Conservation (phyloP, 2,113 vertebrate genomes). For the Macquaria ambigua region DNA sequence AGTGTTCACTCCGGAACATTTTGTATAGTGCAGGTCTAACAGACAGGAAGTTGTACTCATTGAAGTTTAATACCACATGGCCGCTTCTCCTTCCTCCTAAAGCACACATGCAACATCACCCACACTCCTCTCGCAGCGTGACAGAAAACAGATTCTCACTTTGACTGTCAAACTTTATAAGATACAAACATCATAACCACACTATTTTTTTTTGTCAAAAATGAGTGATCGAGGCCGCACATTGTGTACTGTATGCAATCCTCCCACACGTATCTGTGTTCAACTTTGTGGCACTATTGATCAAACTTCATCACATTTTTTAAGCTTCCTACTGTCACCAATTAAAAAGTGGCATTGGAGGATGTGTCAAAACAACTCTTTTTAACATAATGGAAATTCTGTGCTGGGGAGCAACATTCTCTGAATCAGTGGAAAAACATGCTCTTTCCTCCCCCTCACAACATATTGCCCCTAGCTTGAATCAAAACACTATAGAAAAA, state of each 20-base stretch:
- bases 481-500: constrained; percentile 29
- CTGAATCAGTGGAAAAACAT: constrained; percentile 36
- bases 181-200: constrained; percentile 18
- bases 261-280: constrained; percentile 58
- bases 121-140: constrained; percentile 25
- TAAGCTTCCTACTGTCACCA: constrained; percentile 57
- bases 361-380: constrained; percentile 66
- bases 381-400: constrained; percentile 60
- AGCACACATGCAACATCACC: constrained; percentile 26
- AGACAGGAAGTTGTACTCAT: constrained; percentile 58
- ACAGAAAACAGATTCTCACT: constrained; percentile 38
- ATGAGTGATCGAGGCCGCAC: constrained; percentile 46
- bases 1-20: constrained; percentile 23
- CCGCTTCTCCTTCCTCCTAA: constrained; percentile 55
- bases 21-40: constrained; percentile 10
- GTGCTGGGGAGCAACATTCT: background rate
- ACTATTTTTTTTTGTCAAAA: constrained; percentile 51
- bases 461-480: constrained; percentile 41
- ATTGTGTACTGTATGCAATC: constrained; percentile 26
- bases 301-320: constrained; percentile 45
- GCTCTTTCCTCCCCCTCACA: constrained; percentile 63
- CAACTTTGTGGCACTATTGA: constrained; percentile 48
- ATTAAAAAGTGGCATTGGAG: constrained; percentile 59
- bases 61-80: constrained; percentile 41
- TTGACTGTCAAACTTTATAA: constrained; percentile 43